phyloP scores from a whole-genome alignment of 2,888 invertebrate genomes.

The Phyllotreta cruciferae region DNA sequence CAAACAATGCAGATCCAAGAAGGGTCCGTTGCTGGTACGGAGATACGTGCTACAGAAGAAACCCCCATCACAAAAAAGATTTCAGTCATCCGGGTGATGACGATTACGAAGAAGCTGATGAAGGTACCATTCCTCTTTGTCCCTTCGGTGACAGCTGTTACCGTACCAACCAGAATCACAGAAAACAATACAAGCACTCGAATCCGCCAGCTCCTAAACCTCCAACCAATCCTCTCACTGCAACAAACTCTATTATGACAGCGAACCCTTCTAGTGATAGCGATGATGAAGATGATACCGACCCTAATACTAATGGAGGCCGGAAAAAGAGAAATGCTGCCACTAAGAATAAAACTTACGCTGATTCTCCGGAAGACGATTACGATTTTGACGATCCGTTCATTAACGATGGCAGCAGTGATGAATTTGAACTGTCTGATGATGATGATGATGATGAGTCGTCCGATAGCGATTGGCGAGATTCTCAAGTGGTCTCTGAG shows the following conservation, averaged over 20 bases:
- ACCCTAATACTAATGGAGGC: background rate
- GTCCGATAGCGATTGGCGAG: slow-evolving; percentile 38
- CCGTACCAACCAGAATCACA: slow-evolving; percentile 66
- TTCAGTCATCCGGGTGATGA: slow-evolving; percentile 71
- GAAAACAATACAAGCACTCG: slow-evolving; percentile 62
- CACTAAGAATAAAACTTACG: slow-evolving; percentile 23
- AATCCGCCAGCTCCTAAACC: slow-evolving; percentile 45
- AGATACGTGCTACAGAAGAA: slow-evolving; percentile 69
- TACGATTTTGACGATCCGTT: slow-evolving; percentile 43
- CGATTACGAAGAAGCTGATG: slow-evolving; percentile 64
- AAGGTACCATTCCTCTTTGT: slow-evolving; percentile 63
- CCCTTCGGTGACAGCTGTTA: slow-evolving; percentile 67
- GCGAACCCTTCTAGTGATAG: background rate
- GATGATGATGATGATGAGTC: slow-evolving; percentile 28
- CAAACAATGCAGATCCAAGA: no score
- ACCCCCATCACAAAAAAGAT: slow-evolving; percentile 65
- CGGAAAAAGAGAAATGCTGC: slow-evolving; percentile 25
- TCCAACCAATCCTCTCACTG: background rate
- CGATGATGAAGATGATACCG: slow-evolving; percentile 9
- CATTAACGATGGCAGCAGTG: slow-evolving; percentile 41
- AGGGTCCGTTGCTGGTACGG: slow-evolving; percentile 71
- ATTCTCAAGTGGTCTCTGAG: slow-evolving; percentile 38
- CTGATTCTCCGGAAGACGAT: slow-evolving; percentile 38
- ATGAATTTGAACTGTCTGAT: slow-evolving; percentile 40
- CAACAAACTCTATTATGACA: no score